Percentiles rank a stretch among this genome's conserved stretches.
Evolutionary conservation across 2,797 vertebrate species (phyloP).

Genomic region (Megaceryle alcyon): DNA sequence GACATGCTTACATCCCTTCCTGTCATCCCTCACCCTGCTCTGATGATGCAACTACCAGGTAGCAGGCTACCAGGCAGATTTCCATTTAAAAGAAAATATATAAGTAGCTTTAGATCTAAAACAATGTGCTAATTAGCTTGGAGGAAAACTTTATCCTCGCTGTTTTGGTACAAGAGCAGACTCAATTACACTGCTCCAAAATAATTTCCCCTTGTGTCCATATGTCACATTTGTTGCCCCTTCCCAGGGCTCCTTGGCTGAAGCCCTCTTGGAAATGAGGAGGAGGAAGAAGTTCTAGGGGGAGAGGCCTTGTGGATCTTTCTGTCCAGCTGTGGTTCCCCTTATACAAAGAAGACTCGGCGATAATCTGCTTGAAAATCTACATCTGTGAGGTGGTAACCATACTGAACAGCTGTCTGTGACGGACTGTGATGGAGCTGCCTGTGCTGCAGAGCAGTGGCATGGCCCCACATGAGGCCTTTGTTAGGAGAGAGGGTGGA

Average conservation of each 20-base stretch:
- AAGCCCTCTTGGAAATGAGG: background rate
- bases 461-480: background rate
- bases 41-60: background rate
- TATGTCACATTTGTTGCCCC: accelerated
- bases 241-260: background rate
- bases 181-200: background rate
- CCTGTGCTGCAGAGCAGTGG: background rate
- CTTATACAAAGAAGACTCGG: background rate
- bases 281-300: background rate
- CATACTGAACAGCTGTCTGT: background rate
- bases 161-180: background rate
- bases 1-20: background rate
- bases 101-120: background rate
- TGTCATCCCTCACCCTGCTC: background rate
- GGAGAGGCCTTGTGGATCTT: background rate
- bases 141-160: background rate
- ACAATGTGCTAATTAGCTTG: background rate
- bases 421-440: background rate
- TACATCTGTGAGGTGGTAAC: background rate
- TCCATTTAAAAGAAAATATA: background rate
- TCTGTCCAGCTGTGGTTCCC: background rate
- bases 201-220: background rate
- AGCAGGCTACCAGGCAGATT: background rate
- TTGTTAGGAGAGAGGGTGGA: background rate
- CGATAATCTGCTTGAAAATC: background rate